Conservation (phyloP, 2,888 invertebrate species). For the Habrosyne pyritoides region DNA sequence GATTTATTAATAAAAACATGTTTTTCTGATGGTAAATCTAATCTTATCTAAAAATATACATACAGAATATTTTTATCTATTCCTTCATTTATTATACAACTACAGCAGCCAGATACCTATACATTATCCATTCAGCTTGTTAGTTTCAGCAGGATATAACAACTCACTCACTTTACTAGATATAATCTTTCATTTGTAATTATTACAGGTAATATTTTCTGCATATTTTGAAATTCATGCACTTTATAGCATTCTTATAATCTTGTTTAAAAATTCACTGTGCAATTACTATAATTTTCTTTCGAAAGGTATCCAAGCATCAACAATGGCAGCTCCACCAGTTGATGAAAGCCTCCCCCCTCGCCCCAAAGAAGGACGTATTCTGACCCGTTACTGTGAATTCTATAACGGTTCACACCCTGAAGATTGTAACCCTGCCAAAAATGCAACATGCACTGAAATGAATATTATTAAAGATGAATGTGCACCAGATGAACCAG, state of each 20-base stretch:
- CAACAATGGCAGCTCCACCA: slow-evolving; percentile 56
- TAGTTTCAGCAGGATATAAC: too few relatives aligned
- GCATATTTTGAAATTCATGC: too few relatives aligned
- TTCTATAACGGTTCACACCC: slow-evolving; percentile 84
- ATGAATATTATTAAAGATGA: slow-evolving; percentile 70
- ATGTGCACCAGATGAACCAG: slow-evolving; percentile 87
- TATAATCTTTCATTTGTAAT: too few relatives aligned
- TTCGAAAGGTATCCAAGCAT: slow-evolving; percentile 47
- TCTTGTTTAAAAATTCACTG: not conserved
- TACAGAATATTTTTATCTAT: too few relatives aligned
- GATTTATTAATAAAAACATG: too few relatives aligned
- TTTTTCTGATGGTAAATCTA: too few relatives aligned
- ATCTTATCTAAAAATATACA: not conserved
- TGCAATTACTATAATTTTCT: slow-evolving; percentile 17
- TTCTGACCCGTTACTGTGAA: slow-evolving; percentile 85
- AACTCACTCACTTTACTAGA: too few relatives aligned
- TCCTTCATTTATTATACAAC: too few relatives aligned
- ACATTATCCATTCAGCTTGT: too few relatives aligned
- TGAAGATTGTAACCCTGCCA: slow-evolving; percentile 45
- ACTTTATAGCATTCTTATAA: too few relatives aligned
- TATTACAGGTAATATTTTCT: too few relatives aligned
- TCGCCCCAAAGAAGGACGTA: slow-evolving; percentile 70
- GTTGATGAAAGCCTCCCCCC: slow-evolving; percentile 69
- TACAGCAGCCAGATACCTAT: too few relatives aligned
- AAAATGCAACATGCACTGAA: slow-evolving; percentile 42